phyloP scores from a whole-genome alignment of 2,113 vertebrate species.

The Neotoma lepida region DNA sequence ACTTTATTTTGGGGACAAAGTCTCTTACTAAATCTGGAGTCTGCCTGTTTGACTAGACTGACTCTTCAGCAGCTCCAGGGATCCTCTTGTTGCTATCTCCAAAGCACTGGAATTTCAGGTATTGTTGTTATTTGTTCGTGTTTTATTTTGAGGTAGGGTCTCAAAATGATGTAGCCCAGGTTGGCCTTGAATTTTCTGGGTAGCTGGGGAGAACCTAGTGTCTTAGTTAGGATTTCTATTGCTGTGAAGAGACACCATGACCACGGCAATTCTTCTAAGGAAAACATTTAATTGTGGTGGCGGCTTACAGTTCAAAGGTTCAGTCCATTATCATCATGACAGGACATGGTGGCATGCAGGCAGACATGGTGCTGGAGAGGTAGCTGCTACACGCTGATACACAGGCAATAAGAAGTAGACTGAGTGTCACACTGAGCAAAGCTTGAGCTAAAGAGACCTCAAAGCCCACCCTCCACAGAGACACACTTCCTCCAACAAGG shows the following conservation, averaged over 20 bases:
- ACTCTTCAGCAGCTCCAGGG: not conserved
- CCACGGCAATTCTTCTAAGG: not conserved
- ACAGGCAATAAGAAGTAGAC: too few relatives aligned
- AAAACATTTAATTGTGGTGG: too few relatives aligned
- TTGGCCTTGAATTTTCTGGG: not conserved
- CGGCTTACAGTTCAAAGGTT: too few relatives aligned
- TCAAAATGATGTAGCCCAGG: not conserved
- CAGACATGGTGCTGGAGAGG: too few relatives aligned
- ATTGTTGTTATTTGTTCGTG: not conserved
- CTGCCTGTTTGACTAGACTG: too few relatives aligned
- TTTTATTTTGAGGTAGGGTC: not conserved
- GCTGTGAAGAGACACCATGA: not conserved
- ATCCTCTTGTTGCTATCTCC: not conserved
- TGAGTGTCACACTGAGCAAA: too few relatives aligned
- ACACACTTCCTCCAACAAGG: too few relatives aligned
- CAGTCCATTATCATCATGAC: too few relatives aligned
- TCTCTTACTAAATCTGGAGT: not conserved
- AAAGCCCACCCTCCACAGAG: too few relatives aligned
- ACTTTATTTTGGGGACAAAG: not conserved
- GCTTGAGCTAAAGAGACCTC: too few relatives aligned
- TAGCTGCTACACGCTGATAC: too few relatives aligned
- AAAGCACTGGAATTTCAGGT: not conserved
- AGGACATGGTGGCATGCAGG: too few relatives aligned
- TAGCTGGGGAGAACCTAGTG: not conserved
- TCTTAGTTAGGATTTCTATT: not conserved